Evolutionary conservation across 2,113 vertebrate genomes (phyloP).

Genomic region (Syngnathus typhle): DNA sequence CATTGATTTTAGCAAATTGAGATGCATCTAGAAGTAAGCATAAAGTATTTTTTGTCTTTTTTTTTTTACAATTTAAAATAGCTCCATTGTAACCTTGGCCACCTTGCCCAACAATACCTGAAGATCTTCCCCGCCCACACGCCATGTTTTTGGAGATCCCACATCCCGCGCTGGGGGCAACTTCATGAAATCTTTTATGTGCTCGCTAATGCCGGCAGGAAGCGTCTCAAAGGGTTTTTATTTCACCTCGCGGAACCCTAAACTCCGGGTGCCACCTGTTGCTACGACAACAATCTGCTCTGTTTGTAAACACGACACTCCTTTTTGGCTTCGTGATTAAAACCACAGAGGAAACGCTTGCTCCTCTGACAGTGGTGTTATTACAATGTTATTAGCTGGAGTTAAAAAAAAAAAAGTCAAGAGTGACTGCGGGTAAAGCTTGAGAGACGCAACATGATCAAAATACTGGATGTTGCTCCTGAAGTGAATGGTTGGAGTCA

Average conservation of each 20-base stretch:
- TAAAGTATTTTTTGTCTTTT: too few relatives aligned
- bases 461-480: background rate
- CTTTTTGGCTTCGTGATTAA: background rate
- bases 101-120: background rate
- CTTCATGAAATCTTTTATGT: constrained; percentile 80
- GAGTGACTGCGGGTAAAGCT: background rate
- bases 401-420: background rate
- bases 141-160: background rate
- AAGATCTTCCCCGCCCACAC: background rate
- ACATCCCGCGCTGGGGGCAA: constrained; percentile 64
- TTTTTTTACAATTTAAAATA: too few relatives aligned
- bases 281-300: constrained; percentile 34
- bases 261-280: constrained; percentile 37
- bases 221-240: constrained; percentile 43
- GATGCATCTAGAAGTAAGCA: too few relatives aligned
- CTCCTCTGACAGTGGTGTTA: constrained; percentile 11
- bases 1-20: too few relatives aligned
- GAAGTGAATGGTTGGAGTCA: constrained; percentile 9
- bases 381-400: background rate
- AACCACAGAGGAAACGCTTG: constrained; percentile 22
- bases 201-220: constrained; percentile 32
- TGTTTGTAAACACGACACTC: constrained; percentile 54
- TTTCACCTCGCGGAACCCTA: constrained; percentile 34
- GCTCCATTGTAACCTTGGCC: too few relatives aligned
- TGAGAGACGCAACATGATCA: background rate